Evolutionary conservation across 2,888 invertebrate genomes (phyloP).

Genomic region (Caenorhabditis afra): DNA sequence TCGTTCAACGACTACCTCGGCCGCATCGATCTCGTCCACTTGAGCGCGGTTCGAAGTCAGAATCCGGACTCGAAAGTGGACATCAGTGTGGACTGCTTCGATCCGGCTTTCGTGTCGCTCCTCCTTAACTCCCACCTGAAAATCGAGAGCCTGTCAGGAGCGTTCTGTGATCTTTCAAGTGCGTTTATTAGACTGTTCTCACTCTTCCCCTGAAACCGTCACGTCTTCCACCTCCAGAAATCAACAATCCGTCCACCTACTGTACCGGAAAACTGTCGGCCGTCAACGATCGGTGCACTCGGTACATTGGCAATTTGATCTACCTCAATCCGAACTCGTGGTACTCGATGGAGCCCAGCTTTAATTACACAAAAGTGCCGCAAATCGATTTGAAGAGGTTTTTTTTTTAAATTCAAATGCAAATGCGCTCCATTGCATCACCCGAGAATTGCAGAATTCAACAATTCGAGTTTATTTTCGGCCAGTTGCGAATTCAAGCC

Average conservation of each 20-base stretch:
- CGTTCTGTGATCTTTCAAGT: too few relatives aligned
- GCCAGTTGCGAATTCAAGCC: conserved; percentile 24
- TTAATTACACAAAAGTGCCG: conserved; percentile 27
- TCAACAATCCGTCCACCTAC: conserved; percentile 37
- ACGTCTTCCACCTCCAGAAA: conserved; percentile 10
- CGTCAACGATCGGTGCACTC: conserved; percentile 26
- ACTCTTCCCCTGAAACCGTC: too few relatives aligned
- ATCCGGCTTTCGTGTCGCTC: conserved; percentile 13
- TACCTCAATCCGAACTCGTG: conserved; percentile 1
- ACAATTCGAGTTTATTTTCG: conserved; percentile 36
- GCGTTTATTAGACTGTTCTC: too few relatives aligned
- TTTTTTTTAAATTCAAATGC: background rate
- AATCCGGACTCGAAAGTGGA: background rate
- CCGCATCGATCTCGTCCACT: conserved; percentile 29
- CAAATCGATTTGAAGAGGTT: conserved; percentile 20
- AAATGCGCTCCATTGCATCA: background rate
- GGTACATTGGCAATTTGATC: conserved; percentile 30
- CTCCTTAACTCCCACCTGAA: conserved; percentile 7
- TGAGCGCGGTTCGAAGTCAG: conserved; percentile 13
- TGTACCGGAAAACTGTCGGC: conserved; percentile 22
- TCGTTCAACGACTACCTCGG: background rate
- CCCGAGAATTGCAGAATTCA: conserved; percentile 12
- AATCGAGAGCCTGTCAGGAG: background rate
- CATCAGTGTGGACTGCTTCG: background rate
- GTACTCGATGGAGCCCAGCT: background rate